phyloP scores from a whole-genome alignment of 2,113 vertebrate species.

The Leucopternis melanops region DNA sequence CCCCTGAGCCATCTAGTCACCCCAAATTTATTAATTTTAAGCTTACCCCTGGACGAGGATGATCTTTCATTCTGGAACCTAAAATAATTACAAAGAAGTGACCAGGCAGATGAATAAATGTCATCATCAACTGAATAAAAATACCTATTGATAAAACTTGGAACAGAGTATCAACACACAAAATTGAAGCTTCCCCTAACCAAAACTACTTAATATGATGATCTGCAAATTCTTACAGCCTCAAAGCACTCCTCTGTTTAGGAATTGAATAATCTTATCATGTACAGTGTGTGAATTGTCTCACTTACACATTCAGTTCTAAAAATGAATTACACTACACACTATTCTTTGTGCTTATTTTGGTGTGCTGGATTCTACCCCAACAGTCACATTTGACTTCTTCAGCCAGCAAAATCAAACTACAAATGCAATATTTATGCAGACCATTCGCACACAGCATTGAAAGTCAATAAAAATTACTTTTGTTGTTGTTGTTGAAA shows the following conservation, averaged over 20 bases:
- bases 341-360: neutral
- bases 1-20: constrained; percentile 62
- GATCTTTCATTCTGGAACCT: constrained; percentile 74
- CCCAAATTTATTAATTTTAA: constrained; percentile 69
- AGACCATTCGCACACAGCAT: neutral
- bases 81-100: constrained; percentile 23
- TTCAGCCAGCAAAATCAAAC: neutral
- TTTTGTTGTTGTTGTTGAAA: neutral
- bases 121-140: neutral
- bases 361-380: neutral
- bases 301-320: neutral
- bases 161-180: neutral
- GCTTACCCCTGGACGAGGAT: constrained; percentile 78
- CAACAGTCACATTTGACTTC: neutral
- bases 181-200: neutral
- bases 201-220: neutral
- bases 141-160: neutral
- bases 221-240: neutral
- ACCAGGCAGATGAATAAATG: neutral
- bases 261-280: neutral
- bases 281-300: neutral
- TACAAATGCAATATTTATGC: neutral
- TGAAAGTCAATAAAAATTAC: neutral
- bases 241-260: neutral
- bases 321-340: neutral